Evolutionary conservation across 2,888 invertebrate species (phyloP), one percentile per base, ranked within the genome.

Genomic region (Drosophila cracens): DNA sequence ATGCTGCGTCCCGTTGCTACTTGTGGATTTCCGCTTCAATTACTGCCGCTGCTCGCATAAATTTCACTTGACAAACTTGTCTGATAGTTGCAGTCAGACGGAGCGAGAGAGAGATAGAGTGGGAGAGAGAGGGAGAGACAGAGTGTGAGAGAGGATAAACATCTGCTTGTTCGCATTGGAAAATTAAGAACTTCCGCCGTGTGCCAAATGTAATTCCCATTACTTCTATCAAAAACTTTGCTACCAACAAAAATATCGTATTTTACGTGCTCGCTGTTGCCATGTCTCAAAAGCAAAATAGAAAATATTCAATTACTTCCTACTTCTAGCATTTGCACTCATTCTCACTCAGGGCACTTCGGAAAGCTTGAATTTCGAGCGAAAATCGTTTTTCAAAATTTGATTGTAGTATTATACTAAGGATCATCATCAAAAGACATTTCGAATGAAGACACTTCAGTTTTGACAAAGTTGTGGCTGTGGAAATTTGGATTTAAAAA

Each of bases 1-100:
- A 43, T 52, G 66, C 57, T 60, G 52, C 52, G 29, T 51, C 21
- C 13, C 48, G 61, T 48, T 70, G 60, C 72, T 84, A 78, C 89
- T 85, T 85, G 89, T 85, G 87, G 89, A 87, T 87, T 87, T 87
- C 89, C 86, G 86, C 87, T 79, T 87, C 89, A 87, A 89, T 87
- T 89, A 87, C 81, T 73, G 59, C 54, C 57, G 74, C 67, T 72
- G 76, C 82, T 86, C 82, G 87, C 89, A 87, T 89, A 89, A 89
- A 87, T 82, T 87, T 87, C 85, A 84, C 79, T 87, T 85, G 86
- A 89, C 87, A 87, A 87, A 87, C 86, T 89, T 82, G 61, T 69
- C 65, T 74, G 78, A 75, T 83, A 87, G 81, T 86, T 76, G 65
- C 25, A 58, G 57, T 38, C 25, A 29, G 33, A 5, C 1, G 13